Conservation (phyloP, 2,797 vertebrate genomes). For the Alfaro cultratus region DNA sequence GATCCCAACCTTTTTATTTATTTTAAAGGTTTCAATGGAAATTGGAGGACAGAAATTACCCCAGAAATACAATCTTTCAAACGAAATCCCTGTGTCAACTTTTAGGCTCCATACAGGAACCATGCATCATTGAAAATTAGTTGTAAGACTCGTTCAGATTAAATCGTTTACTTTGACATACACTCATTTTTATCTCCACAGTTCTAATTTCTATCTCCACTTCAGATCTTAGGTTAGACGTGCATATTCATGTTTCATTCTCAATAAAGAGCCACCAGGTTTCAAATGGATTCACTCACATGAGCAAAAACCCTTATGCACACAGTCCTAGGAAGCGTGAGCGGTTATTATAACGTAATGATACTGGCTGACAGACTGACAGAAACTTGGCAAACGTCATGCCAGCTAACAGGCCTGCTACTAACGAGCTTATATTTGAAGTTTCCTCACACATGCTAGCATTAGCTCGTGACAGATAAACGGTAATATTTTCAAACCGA, state of each 20-base stretch:
- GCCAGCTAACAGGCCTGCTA: slow-evolving; percentile 61
- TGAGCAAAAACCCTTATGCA: background rate
- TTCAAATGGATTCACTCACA: background rate
- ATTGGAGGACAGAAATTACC: background rate
- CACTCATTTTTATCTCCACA: background rate
- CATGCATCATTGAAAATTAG: background rate
- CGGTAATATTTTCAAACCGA: slow-evolving; percentile 13
- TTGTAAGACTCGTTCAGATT: background rate
- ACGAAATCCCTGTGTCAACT: background rate
- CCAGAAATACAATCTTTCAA: background rate
- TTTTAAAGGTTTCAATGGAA: background rate
- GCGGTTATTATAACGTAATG: slow-evolving; percentile 4
- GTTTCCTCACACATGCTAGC: slow-evolving; percentile 45
- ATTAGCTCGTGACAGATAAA: slow-evolving; percentile 32
- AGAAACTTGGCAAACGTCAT: slow-evolving; percentile 53
- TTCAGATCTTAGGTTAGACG: background rate
- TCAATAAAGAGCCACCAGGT: slow-evolving; percentile 16
- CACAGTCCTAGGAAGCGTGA: background rate
- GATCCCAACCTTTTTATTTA: background rate
- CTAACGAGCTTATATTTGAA: slow-evolving; percentile 42
- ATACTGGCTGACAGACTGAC: slow-evolving; percentile 22
- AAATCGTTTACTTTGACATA: background rate
- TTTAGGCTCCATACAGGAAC: background rate
- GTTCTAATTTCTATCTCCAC: background rate
- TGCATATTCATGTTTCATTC: slow-evolving; percentile 27